These are phyloP conservation scores for Agonopterix alstromeriana DNA, from an alignment of 2,888 invertebrate genomes.

Conservation along the genomic window DNA sequence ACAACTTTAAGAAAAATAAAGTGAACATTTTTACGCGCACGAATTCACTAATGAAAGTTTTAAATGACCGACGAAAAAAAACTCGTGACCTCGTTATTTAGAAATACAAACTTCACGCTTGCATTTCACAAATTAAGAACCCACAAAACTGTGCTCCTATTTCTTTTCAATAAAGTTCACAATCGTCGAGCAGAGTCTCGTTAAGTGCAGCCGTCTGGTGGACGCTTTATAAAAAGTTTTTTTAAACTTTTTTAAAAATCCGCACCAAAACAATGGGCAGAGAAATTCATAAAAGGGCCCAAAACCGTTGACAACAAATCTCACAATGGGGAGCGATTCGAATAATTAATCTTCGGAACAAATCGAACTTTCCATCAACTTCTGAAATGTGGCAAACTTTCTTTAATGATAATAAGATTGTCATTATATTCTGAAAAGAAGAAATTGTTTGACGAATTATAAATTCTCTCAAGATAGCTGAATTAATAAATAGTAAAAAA, in stretches of 20 bases:
- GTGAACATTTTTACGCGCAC: conserved; percentile 50
- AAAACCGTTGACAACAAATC: conserved; percentile 55
- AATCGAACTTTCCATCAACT: conserved; percentile 44
- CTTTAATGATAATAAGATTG: conserved; percentile 7
- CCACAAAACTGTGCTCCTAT: conserved; percentile 14
- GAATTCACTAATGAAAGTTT: conserved; percentile 73
- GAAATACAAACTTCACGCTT: conserved; percentile 41
- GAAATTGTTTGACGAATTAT: too few species aligned
- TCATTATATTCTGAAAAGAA: neutral
- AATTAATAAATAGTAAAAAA: too few species aligned
- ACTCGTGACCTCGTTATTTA: conserved; percentile 64
- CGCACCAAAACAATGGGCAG: conserved; percentile 61
- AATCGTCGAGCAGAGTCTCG: conserved; percentile 12
- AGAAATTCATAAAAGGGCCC: conserved; percentile 61
- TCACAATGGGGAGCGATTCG: conserved; percentile 55
- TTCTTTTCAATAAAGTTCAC: conserved; percentile 18
- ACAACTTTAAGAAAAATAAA: conserved; percentile 54
- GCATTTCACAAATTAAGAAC: conserved; percentile 19
- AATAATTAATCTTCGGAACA: conserved; percentile 65
- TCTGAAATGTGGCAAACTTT: conserved; percentile 5
- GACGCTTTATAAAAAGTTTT: conserved; percentile 41
- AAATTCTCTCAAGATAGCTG: too few species aligned
- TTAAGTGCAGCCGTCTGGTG: conserved; percentile 1
- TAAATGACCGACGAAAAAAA: conserved; percentile 65
- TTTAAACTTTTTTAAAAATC: conserved; percentile 58